Conservation (phyloP, 2,888 invertebrate species). For the Tuberolachnus salignus region DNA sequence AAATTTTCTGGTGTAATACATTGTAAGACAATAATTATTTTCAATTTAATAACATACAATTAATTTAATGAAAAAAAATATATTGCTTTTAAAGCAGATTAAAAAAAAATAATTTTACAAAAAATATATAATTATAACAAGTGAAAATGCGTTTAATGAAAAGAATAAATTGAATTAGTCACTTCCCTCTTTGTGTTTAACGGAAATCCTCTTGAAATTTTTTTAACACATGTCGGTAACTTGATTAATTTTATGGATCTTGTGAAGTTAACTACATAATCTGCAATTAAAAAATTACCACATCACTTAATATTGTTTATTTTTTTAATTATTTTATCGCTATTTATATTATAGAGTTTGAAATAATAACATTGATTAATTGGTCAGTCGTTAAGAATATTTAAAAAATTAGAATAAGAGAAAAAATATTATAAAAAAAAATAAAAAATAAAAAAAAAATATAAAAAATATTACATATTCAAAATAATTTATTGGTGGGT, state of each 20-base stretch:
- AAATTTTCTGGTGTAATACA: too few relatives aligned
- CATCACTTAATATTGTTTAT: neutral
- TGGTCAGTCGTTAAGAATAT: too few relatives aligned
- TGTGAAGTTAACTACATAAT: slow-evolving; percentile 29
- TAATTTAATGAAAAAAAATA: neutral
- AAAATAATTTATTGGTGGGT: too few relatives aligned
- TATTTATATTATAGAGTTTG: neutral
- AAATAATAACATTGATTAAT: neutral
- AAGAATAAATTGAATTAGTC: neutral
- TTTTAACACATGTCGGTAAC: neutral
- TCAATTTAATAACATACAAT: neutral
- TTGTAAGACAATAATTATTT: too few relatives aligned
- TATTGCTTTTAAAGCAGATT: neutral
- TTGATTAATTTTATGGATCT: slow-evolving; percentile 28
- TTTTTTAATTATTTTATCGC: neutral
- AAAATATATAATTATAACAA: neutral
- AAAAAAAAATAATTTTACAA: neutral
- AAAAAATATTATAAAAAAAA: too few relatives aligned
- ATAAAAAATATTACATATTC: neutral
- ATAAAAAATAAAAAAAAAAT: neutral
- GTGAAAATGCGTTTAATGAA: neutral
- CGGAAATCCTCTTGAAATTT: slow-evolving; percentile 6
- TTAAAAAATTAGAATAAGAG: too few relatives aligned
- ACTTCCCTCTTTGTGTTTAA: neutral
- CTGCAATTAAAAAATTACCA: slow-evolving; percentile 27